A percentile compares a stretch with the other conserved stretches of the same genome.
Conservation (phyloP, 2,888 invertebrate genomes). For the Tetrapedia diversipes region DNA sequence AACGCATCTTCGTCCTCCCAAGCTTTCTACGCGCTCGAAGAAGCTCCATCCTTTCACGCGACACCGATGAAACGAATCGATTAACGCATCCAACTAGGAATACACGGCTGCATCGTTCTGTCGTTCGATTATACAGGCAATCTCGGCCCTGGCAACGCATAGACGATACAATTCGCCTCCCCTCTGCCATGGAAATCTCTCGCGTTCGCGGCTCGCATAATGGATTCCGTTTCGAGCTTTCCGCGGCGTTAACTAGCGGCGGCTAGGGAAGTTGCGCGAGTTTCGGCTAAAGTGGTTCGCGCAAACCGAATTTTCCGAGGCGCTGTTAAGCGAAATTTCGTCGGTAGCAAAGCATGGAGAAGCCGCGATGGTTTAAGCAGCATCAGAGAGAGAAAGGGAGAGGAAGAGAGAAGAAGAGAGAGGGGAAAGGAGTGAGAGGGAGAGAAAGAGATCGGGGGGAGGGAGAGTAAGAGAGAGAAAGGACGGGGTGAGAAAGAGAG, state of each 20-base stretch:
- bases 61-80: background rate
- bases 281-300: conserved; percentile 29
- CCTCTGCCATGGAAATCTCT: conserved; percentile 9
- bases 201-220: conserved; percentile 15
- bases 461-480: background rate
- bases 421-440: background rate
- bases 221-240: conserved; percentile 37
- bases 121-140: conserved; percentile 7
- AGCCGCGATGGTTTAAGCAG: background rate
- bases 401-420: background rate
- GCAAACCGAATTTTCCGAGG: conserved; percentile 27
- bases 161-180: background rate
- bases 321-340: conserved; percentile 15
- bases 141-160: conserved; percentile 2
- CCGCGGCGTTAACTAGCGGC: conserved; percentile 23
- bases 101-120: background rate
- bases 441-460: background rate
- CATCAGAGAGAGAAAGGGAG: background rate
- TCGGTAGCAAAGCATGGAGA: background rate
- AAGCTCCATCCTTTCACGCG: background rate
- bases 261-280: conserved; percentile 19
- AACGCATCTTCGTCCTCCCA: too few relatives aligned
- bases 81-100: background rate
- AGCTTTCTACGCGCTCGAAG: too few relatives aligned
- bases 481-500: background rate